These are phyloP conservation scores for Talpa occidentalis DNA, from an alignment of 2,113 vertebrate species.

Conservation along the genomic window DNA sequence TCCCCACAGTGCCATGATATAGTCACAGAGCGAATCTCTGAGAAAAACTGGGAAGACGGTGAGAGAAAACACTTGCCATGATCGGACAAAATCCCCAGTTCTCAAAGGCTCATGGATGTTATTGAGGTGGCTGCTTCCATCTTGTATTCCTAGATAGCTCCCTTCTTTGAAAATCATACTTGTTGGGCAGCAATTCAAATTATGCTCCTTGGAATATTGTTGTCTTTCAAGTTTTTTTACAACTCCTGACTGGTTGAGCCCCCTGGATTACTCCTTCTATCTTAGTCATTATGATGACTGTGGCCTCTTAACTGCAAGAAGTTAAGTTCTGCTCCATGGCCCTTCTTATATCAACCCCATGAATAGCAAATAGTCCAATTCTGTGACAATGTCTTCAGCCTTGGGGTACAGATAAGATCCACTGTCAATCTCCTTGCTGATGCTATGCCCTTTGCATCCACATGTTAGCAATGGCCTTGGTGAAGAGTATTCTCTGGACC, in stretches of 20 bases:
- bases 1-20: too few relatives aligned
- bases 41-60: neutral
- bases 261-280: neutral
- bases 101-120: neutral
- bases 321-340: neutral
- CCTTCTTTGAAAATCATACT: neutral
- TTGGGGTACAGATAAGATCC: neutral
- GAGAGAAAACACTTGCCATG: neutral
- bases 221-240: neutral
- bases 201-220: neutral
- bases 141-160: neutral
- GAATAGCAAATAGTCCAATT: neutral
- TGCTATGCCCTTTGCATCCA: neutral
- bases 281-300: neutral
- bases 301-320: neutral
- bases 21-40: neutral
- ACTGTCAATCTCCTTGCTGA: neutral
- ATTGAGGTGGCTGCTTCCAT: neutral
- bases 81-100: neutral
- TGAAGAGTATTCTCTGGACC: neutral
- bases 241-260: neutral
- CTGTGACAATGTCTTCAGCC: neutral
- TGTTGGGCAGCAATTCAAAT: neutral
- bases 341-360: neutral
- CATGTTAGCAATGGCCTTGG: neutral